phyloP scores from a whole-genome alignment of 2,888 invertebrate species.

The Brachyptera risi region DNA sequence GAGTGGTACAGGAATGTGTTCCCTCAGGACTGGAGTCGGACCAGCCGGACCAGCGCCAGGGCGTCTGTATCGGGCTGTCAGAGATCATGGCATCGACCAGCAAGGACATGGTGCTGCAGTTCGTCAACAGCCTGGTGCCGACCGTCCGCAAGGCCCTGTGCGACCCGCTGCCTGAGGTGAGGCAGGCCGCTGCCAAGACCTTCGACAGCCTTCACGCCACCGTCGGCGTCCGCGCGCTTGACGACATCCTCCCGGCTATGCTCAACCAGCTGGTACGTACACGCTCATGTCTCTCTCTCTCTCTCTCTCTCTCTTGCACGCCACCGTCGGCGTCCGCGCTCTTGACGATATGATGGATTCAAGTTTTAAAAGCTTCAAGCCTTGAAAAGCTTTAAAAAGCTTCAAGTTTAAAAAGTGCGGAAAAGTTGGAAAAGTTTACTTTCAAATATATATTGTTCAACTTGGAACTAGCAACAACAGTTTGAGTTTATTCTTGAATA shows the following conservation, averaged over 20 bases:
- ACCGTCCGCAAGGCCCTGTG: constrained; percentile 93
- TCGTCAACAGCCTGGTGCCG: constrained; percentile 83
- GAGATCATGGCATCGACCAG: constrained; percentile 98
- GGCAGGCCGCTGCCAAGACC: constrained; percentile 92
- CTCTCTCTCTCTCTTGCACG: no score
- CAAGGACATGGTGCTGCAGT: constrained; percentile 87
- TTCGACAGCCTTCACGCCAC: constrained; percentile 95
- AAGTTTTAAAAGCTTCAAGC: no score
- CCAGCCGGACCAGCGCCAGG: constrained; percentile 92
- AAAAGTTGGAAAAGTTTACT: no score
- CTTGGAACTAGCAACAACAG: no score
- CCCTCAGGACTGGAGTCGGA: constrained; percentile 79
- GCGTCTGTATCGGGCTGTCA: constrained; percentile 95
- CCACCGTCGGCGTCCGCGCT: constrained; percentile 88
- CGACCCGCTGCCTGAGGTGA: constrained; percentile 88
- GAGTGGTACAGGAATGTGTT: no score
- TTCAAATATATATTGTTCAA: no score
- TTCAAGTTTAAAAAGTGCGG: no score
- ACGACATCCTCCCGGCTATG: constrained; percentile 93
- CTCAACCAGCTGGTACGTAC: constrained; percentile 67
- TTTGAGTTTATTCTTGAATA: no score
- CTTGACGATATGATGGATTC: constrained; percentile 99
- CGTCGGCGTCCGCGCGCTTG: constrained; percentile 88
- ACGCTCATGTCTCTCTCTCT: no score
- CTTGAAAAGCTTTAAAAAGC: no score